Evolutionary conservation across 2,888 invertebrate species (phyloP), one percentile per base, ranked within the genome.

Genomic region (Drosophila birchii): DNA sequence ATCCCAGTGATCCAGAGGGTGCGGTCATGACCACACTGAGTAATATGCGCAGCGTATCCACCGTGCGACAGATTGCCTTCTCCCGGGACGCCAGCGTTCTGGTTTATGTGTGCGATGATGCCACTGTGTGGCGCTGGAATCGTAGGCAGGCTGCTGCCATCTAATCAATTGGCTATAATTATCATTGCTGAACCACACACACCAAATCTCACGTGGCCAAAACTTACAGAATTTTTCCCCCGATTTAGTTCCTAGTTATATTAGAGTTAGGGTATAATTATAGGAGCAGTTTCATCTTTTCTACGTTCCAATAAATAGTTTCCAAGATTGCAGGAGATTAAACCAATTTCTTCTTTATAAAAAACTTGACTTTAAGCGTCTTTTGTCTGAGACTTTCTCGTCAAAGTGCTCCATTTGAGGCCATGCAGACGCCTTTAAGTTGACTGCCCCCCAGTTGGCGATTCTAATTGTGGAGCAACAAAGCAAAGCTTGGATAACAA

Each of bases 71-170:
- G 93, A 98, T 98, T 5, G 96, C 97, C 55, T 94, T 99, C 70
- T 98, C 97, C 38, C 94, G 97, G 20, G 97, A 98, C 90, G 98
- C 98, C 29, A 95, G 95, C 75, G 95, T 97, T 39, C 93, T 99
- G 67, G 93, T 99, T n/a, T 97, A 97, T 77, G 98, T 98, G 54
- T 98, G 98, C 93, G 99, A 99, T 90, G 98, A 99, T 93, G 97
- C 97, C 6, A 97, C 98, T 20, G 95, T 99, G 81, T 99, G 98
- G 98, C 94, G 99, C 82, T 99, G 98, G 98, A 98, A 99, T 93
- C 89, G 91, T 0, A 77, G 90, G 5, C 75, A 75, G 12, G 62
- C 85, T 1, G 29, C 78, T 1, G 60, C 86, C 56, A 71, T 74
- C 34, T 86, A 44, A 63, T 54, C 23, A 11, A 53, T 16, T 23